Evolutionary conservation across 1,140 invertebrate species (phyloP), one percentile per base, ranked within the genome.

Genomic region (Cyrtorhinus lividipennis): DNA sequence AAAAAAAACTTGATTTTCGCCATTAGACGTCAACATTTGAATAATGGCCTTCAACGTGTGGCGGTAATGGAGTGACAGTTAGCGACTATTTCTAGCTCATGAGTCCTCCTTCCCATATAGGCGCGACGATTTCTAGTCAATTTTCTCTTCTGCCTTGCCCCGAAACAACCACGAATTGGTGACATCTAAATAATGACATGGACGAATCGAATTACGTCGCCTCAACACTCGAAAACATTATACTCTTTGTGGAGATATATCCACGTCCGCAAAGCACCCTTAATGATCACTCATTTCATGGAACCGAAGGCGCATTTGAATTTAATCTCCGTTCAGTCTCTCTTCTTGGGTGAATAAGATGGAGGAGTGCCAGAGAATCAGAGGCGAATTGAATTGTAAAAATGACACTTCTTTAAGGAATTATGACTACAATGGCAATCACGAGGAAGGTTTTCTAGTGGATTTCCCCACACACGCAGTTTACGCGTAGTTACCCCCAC

Each of bases 121-220:
- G 30, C 5, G 30, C 30, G 30, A 38, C 30, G 30, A 15, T 38
- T 38, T 38, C 30, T 38, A 38, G 30, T 38, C 30, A 38, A 38
- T 53, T 53, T 10, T 5, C 20, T 53, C 18, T 20, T 10, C 5
- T 20, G 48, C 48, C 48, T 10, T 53, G 5, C 10, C 5, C 5
- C 8, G 48, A n/a, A n/a, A n/a, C n/a, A n/a, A n/a, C n/a, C n/a
- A n/a, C n/a, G 10, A 53, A 12, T 53, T 20, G 48, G 48, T 53
- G 48, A 22, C 48, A 53, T 53, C 48, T 53, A 53, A 53, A 53
- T 53, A 53, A 53, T 53, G 48, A 53, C 48, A 44, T n/a, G 8
- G 48, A 53, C 8, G 48, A 53, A 53, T 53, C 48, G 18, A 53
- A 53, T 53, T 22, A 53, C 48, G 48, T 53, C 48, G 48, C 8